These are phyloP conservation scores for Ichneumon xanthorius DNA, from an alignment of 2,888 invertebrate genomes.

Conservation along the genomic window DNA sequence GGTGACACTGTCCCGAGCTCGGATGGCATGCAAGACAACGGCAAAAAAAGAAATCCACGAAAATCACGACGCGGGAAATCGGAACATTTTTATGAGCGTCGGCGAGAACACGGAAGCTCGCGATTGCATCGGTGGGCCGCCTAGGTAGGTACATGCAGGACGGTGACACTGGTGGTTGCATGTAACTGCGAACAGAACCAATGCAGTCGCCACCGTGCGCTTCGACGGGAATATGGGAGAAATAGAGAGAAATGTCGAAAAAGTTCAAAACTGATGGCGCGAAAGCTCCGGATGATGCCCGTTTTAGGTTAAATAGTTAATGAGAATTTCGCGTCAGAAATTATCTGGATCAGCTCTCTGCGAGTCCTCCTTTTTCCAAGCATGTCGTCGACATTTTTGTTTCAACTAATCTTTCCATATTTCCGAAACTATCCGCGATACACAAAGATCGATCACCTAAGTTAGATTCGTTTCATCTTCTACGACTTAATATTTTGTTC, in stretches of 20 bases:
- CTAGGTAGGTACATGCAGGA: background rate
- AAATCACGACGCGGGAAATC: conserved; percentile 65
- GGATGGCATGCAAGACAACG: conserved; percentile 33
- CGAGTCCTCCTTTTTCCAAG: background rate
- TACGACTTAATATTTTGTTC: too few relatives aligned
- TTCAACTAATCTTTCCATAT: too few relatives aligned
- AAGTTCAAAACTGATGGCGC: background rate
- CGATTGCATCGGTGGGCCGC: conserved; percentile 12
- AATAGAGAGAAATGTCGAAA: background rate
- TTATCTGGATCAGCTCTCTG: background rate
- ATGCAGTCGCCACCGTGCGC: background rate
- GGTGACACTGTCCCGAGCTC: conserved; percentile 48
- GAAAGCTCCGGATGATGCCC: background rate
- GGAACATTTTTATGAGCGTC: conserved; percentile 60
- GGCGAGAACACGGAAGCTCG: conserved; percentile 38
- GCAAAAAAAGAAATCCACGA: conserved; percentile 41
- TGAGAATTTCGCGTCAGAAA: background rate
- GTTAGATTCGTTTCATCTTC: too few relatives aligned
- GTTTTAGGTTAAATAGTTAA: background rate
- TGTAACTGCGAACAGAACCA: background rate
- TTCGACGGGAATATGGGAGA: background rate
- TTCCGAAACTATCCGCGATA: too few relatives aligned
- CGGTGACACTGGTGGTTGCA: background rate
- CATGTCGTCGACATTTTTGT: background rate
- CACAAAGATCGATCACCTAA: too few relatives aligned